These are phyloP conservation scores for Sus cebifrons DNA, from an alignment of 2,797 vertebrate genomes.

Conservation along the genomic window DNA sequence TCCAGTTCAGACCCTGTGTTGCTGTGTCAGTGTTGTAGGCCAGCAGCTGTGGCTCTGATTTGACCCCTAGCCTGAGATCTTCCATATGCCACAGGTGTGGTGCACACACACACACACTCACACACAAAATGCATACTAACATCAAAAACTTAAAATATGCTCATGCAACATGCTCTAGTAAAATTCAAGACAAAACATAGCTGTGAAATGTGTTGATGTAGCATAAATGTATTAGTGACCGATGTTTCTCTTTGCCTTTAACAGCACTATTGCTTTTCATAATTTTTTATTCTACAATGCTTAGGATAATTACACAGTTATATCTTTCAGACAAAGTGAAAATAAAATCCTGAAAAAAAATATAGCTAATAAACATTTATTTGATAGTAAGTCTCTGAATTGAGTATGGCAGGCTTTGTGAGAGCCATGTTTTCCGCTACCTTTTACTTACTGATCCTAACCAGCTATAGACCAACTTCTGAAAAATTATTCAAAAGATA, in stretches of 20 bases:
- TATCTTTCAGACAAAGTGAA: not conserved
- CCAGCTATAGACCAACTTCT: not conserved
- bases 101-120: no score
- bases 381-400: not conserved
- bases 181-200: not conserved
- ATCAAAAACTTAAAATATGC: not conserved
- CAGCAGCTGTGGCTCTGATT: no score
- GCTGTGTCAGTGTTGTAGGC: no score
- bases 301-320: not conserved
- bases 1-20: no score
- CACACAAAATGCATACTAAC: not conserved
- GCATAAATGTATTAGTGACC: not conserved
- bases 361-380: not conserved
- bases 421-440: not conserved
- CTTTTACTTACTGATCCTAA: not conserved
- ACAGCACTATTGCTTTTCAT: not conserved
- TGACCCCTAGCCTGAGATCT: no score
- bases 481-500: not conserved
- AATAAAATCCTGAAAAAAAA: not conserved
- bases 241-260: not conserved
- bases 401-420: not conserved
- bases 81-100: no score
- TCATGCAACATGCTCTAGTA: not conserved
- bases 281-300: not conserved
- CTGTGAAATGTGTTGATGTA: not conserved